A percentile compares a stretch with the other conserved stretches of the same genome.
These are phyloP conservation scores for Callimico goeldii DNA, from an alignment of 2,797 vertebrate genomes.

Conservation along the genomic window DNA sequence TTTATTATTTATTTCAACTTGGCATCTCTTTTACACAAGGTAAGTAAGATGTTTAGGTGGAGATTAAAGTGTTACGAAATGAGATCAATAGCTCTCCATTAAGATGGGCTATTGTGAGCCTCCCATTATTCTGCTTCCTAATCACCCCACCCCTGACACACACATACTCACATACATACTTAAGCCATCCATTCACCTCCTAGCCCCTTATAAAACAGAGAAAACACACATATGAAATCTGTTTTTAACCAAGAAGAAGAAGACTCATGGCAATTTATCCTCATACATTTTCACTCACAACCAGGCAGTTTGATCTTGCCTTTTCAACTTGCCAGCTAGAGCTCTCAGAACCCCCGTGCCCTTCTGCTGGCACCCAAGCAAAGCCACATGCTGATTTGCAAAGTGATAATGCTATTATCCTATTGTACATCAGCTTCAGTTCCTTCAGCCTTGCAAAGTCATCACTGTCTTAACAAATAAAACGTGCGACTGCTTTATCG, in stretches of 20 bases:
- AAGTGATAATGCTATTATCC: constrained; percentile 82
- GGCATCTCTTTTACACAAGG: constrained; percentile 76
- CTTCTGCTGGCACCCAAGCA: constrained; percentile 80
- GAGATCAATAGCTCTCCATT: constrained; percentile 75
- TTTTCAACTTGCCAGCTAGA: constrained; percentile 78
- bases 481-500: constrained; percentile 58
- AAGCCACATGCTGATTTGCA: constrained; percentile 83
- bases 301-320: constrained; percentile 74
- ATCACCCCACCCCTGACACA: not conserved
- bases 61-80: constrained; percentile 82
- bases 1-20: constrained; percentile 76
- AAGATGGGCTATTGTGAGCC: constrained; percentile 66
- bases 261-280: constrained; percentile 73
- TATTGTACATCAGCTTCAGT: constrained; percentile 79
- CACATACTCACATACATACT: not conserved
- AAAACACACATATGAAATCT: constrained; percentile 70
- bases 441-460: constrained; percentile 79
- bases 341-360: constrained; percentile 73
- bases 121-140: not conserved
- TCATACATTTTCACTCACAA: constrained; percentile 80
- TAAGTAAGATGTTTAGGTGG: constrained; percentile 81
- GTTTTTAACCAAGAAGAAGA: constrained; percentile 77
- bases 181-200: not conserved
- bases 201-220: constrained; percentile 76
- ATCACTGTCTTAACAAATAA: constrained; percentile 80